Conservation (phyloP, 64 coral and sea anemone species). For the Dendronephthya gigantea region DNA sequence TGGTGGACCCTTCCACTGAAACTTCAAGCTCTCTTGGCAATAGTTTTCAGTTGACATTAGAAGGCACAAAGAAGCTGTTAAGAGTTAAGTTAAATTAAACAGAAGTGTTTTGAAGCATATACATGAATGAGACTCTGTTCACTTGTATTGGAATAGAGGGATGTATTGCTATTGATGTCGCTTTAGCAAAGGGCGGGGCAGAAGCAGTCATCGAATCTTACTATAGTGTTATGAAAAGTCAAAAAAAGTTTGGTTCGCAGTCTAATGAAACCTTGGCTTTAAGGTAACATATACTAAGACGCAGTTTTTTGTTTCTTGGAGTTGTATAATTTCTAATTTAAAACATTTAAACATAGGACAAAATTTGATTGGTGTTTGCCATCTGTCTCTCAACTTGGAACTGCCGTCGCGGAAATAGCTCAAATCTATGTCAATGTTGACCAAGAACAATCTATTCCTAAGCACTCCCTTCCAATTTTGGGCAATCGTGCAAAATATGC, state of each 20-base stretch:
- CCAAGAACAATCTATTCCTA: not conserved
- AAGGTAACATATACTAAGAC: not conserved
- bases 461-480: not conserved
- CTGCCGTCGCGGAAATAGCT: not conserved
- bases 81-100: not conserved
- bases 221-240: not conserved
- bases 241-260: not conserved
- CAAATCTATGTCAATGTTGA: not conserved
- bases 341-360: not conserved
- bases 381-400: not conserved
- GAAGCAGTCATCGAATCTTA: not conserved
- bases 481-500: not conserved
- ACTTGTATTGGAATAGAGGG: not conserved
- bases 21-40: not conserved
- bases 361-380: not conserved
- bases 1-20: not conserved
- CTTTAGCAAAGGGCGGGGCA: not conserved
- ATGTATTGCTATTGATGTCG: not conserved
- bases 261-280: not conserved
- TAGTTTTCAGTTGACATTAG: not conserved
- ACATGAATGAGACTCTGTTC: not conserved
- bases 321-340: not conserved
- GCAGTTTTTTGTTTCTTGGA: not conserved
- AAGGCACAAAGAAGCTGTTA: not conserved
- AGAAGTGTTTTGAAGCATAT: not conserved